Conservation (phyloP, 2,888 invertebrate species). For the Stenurella melanura region DNA sequence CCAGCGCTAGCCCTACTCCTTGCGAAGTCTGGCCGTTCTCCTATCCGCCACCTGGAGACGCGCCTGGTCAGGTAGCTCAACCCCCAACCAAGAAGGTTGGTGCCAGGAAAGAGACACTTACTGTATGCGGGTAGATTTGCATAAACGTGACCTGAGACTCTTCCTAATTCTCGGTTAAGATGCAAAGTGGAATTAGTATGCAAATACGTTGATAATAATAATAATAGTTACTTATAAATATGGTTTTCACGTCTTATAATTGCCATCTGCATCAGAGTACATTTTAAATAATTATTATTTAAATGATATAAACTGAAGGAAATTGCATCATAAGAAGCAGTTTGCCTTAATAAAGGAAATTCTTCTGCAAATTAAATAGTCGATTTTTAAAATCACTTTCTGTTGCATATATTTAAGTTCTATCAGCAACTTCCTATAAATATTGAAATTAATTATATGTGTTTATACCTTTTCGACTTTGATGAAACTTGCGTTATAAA, state of each 20-base stretch:
- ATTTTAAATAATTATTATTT: neutral
- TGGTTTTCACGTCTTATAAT: neutral
- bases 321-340: neutral
- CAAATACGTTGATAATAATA: constrained; percentile 18
- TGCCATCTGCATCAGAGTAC: neutral
- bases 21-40: too few relatives aligned
- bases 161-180: constrained; percentile 22
- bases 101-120: constrained; percentile 12
- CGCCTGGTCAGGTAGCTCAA: too few relatives aligned
- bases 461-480: too few relatives aligned
- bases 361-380: too few relatives aligned
- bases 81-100: too few relatives aligned
- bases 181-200: constrained; percentile 9
- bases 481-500: too few relatives aligned
- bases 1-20: too few relatives aligned
- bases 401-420: too few relatives aligned
- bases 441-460: too few relatives aligned
- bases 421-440: too few relatives aligned
- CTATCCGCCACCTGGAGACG: too few relatives aligned
- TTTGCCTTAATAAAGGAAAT: neutral
- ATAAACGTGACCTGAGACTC: constrained; percentile 27
- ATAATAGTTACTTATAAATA: constrained; percentile 1
- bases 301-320: neutral
- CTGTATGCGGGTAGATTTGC: constrained; percentile 8
- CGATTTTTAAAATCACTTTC: too few relatives aligned